Evolutionary conservation across 2,888 invertebrate species (phyloP), one percentile per base, ranked within the genome.

Genomic region (Bhutanitis thaidina): DNA sequence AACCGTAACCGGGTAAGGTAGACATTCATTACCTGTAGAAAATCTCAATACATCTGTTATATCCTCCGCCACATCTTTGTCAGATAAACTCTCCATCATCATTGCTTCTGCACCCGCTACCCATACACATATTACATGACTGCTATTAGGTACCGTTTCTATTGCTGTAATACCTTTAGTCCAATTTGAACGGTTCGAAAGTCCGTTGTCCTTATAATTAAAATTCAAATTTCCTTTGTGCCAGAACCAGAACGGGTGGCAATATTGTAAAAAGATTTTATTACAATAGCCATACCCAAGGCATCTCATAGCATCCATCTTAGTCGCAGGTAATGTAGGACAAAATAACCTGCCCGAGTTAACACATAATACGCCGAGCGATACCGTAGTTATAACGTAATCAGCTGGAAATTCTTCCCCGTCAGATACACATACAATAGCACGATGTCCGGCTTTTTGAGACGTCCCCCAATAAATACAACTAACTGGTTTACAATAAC

Each of bases 341-440:
- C 92, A 92, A 67, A 96, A 96, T 61, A 96, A 69, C 52, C 90
- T 90, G 3, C 90, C 79, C 1, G 93, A 90, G 62, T 93, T 92
- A 34, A 90, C 83, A 65, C 92, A 93, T 20, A 96, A 74, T 0
- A 94, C 94, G 1, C 96, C 96, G 7, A 96, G 85, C 0, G 96
- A 93, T 5, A 95, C 90, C 0, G 96, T 95, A 34, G 94, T 85
- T 36, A 96, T 92, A 1, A 96, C 95, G 64, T 96, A 95, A 77
- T 96, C 95, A 0, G 94, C 94, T 0, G 90, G 90, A 66, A 90
- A 93, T 62, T 93, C 92, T 25, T 93, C 91, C 0, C 94, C 94
- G 65, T 94, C 94, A 46, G 90, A 80, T 43, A 94, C 93, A 49
- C 90, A 91, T 0, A 95, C 93, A 1, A 90, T 74, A 7, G 94